These are phyloP conservation scores for Zapus hudsonius DNA, from an alignment of 2,113 vertebrate genomes.

Conservation along the genomic window DNA sequence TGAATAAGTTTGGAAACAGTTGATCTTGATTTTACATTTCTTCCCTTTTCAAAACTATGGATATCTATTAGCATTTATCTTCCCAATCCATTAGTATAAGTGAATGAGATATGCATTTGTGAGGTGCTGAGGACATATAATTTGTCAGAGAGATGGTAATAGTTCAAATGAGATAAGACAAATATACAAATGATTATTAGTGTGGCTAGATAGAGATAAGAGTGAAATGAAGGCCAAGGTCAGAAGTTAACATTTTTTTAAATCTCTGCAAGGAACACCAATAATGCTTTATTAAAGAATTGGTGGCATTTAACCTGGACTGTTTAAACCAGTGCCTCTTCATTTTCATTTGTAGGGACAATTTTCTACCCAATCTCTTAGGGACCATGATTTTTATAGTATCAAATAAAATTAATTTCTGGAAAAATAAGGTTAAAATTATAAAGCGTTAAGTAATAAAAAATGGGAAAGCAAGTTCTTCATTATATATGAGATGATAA, in stretches of 20 bases:
- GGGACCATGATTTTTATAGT: background rate
- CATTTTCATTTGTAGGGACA: background rate
- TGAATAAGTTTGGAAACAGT: background rate
- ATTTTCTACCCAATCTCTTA: background rate
- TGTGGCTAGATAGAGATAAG: background rate
- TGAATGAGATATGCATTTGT: background rate
- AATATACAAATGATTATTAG: background rate
- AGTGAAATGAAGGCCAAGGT: background rate
- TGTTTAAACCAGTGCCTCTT: background rate
- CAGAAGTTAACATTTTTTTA: background rate
- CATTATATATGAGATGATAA: background rate
- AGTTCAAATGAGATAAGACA: background rate
- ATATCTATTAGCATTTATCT: background rate
- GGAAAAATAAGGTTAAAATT: conserved; percentile 9
- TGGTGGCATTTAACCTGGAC: background rate
- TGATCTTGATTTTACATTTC: background rate
- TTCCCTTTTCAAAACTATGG: background rate
- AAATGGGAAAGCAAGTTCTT: conserved; percentile 7
- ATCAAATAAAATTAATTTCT: conserved; percentile 24
- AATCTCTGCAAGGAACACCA: background rate
- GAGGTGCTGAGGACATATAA: background rate
- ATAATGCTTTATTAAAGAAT: background rate
- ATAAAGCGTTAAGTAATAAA: background rate
- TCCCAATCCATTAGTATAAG: background rate
- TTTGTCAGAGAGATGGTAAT: background rate